Evolutionary conservation across 2,888 invertebrate genomes (phyloP), one percentile per base, ranked within the genome.

Genomic region (Hydrotaea diabolus): DNA sequence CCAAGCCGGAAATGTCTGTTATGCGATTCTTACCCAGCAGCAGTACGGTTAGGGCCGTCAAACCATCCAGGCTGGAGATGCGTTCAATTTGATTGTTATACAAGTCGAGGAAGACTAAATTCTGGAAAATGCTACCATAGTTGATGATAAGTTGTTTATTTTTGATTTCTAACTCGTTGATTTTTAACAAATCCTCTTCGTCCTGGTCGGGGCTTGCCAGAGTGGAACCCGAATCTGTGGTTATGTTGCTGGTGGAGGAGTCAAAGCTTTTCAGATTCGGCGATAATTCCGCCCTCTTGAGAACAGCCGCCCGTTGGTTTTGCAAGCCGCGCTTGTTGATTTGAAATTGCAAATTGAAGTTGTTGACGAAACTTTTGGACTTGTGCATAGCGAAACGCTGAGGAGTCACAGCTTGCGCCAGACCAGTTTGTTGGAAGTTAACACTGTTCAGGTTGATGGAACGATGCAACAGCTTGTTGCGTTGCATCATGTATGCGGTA

Each of bases 61-160:
- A 93, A 75, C 95, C 94, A 88, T 96, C 95, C 82, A 98, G 93
- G 78, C 95, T 96, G 79, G 95, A 95, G 84, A 98, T 96, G 90
- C 95, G 95, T 87, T 98, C 98, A 85, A 98, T 95, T 92, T 98
- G 97, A 93, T 98, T 98, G 92, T 98, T 97, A 91, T 98, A 98
- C 80, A 98, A 94, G 93, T 98, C 98, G 81, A 98, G 94, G 92
- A 98, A 98, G 19, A 98, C 98, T 81, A 98, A 93, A 92, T 96
- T 95, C 78, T 91, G 88, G 78, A 92, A 92, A 66, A 91, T 90
- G 57, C 75, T 86, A 15, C 92, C 92, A 73, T 92, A 92, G 39
- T 87, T 88, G 26, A 89, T 89, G 13, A 87, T 86, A 0, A 91
- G 81, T 72, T 92, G 92, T 46, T 91, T 91, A 75, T 92, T 92